These are phyloP conservation scores for Heliornis fulica DNA, from an alignment of 2,113 vertebrate genomes.

Conservation along the genomic window DNA sequence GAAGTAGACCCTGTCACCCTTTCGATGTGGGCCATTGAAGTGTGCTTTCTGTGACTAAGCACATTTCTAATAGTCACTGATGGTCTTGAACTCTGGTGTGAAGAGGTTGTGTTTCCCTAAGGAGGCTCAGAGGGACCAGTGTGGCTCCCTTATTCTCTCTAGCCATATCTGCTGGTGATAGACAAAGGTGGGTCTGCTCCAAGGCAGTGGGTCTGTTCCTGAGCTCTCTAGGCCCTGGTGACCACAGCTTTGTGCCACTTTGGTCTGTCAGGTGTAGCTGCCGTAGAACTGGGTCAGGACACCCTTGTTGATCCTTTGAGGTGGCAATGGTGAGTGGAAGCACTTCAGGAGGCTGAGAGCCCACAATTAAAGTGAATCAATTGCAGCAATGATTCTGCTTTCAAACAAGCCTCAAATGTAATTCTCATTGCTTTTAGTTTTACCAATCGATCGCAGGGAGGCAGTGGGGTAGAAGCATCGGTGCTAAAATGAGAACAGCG, in stretches of 20 bases:
- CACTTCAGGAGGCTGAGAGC: neutral
- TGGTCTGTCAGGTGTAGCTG: neutral
- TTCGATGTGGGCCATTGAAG: neutral
- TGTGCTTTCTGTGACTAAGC: neutral
- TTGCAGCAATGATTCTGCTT: neutral
- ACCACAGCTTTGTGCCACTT: neutral
- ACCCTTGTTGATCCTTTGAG: neutral
- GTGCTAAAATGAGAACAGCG: neutral
- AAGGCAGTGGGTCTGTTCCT: neutral
- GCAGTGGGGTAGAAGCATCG: neutral
- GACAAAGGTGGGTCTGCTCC: neutral
- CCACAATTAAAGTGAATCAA: neutral
- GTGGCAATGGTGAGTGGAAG: neutral
- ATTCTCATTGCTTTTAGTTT: constrained; percentile 13
- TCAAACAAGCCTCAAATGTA: neutral
- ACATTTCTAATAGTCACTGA: neutral
- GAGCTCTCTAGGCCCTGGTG: neutral
- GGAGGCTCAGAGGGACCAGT: neutral
- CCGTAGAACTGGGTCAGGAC: neutral
- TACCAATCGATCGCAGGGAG: neutral
- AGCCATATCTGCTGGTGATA: neutral
- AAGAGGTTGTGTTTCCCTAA: neutral
- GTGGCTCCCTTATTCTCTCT: neutral
- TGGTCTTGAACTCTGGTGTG: neutral
- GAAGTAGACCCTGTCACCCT: neutral